Conservation (phyloP, 2,888 invertebrate genomes). For the Cactoblastis cactorum region DNA sequence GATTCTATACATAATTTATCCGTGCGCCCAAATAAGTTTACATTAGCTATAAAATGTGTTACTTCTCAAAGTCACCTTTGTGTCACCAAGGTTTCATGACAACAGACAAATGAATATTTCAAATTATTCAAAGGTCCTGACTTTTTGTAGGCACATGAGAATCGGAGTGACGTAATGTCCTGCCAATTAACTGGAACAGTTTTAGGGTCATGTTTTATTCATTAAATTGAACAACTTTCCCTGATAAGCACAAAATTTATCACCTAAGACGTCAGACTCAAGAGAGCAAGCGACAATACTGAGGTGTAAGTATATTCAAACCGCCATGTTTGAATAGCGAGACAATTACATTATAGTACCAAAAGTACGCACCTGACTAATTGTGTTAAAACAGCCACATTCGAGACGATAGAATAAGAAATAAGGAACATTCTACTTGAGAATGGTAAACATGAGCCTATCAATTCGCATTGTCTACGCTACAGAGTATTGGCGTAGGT, state of each 20-base stretch:
- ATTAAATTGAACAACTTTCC: not conserved
- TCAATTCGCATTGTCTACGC: not conserved
- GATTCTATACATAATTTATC: not conserved
- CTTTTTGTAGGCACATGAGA: slow-evolving; percentile 1
- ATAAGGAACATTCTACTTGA: not conserved
- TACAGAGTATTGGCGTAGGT: slow-evolving; percentile 19
- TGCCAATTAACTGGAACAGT: not conserved
- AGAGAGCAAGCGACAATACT: no score
- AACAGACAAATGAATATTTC: slow-evolving; percentile 8
- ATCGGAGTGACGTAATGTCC: not conserved
- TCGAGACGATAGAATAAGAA: not conserved
- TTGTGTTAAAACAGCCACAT: no score
- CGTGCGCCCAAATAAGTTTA: not conserved
- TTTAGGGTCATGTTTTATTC: not conserved
- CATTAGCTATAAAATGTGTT: slow-evolving; percentile 1
- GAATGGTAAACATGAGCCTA: slow-evolving; percentile 1
- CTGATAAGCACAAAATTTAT: not conserved
- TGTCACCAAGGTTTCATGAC: slow-evolving; percentile 2
- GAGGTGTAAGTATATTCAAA: no score
- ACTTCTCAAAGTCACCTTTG: slow-evolving; percentile 8
- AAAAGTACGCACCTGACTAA: no score
- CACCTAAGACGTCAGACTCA: no score
- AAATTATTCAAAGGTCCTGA: slow-evolving; percentile 8
- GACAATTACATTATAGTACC: no score
- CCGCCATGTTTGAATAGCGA: no score